phyloP scores from a whole-genome alignment of 2,888 invertebrate genomes.

The Thalpophila matura region DNA sequence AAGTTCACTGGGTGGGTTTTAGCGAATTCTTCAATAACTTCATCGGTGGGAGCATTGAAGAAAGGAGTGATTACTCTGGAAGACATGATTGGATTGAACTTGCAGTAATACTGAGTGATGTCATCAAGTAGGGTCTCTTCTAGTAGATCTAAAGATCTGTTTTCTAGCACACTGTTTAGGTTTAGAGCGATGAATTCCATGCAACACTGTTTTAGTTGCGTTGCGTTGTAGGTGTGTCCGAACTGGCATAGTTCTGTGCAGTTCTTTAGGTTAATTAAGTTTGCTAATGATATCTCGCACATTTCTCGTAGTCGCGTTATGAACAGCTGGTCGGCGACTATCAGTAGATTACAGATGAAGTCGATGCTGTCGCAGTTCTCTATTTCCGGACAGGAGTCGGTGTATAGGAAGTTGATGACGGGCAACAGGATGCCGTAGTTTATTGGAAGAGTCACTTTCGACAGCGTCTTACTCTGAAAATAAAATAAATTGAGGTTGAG shows the following conservation, averaged over 20 bases:
- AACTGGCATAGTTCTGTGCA: constrained; percentile 94
- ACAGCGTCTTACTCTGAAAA: constrained; percentile 88
- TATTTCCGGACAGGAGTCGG: constrained; percentile 92
- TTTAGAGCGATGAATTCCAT: constrained; percentile 95
- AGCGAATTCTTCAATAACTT: constrained; percentile 84
- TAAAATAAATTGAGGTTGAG: constrained; percentile 21
- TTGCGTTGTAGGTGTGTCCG: constrained; percentile 94
- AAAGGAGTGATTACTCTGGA: constrained; percentile 93
- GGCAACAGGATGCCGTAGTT: constrained; percentile 91
- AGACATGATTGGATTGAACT: constrained; percentile 91
- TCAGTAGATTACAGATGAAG: constrained; percentile 93
- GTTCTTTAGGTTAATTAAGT: constrained; percentile 93
- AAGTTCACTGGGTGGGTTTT: constrained; percentile 84
- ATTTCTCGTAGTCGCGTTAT: constrained; percentile 93
- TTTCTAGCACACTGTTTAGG: constrained; percentile 93
- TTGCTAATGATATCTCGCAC: constrained; percentile 92
- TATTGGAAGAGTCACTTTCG: constrained; percentile 91
- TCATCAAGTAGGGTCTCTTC: constrained; percentile 92
- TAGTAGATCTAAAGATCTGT: constrained; percentile 92
- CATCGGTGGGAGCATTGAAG: constrained; percentile 91
- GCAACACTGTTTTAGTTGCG: constrained; percentile 93
- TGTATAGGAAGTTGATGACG: constrained; percentile 94
- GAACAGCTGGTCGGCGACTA: constrained; percentile 95
- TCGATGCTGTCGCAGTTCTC: constrained; percentile 92
- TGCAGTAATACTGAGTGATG: constrained; percentile 92